These are phyloP conservation scores for Drosophila lacicola DNA, from an alignment of 2,888 invertebrate species.

Conservation along the genomic window DNA sequence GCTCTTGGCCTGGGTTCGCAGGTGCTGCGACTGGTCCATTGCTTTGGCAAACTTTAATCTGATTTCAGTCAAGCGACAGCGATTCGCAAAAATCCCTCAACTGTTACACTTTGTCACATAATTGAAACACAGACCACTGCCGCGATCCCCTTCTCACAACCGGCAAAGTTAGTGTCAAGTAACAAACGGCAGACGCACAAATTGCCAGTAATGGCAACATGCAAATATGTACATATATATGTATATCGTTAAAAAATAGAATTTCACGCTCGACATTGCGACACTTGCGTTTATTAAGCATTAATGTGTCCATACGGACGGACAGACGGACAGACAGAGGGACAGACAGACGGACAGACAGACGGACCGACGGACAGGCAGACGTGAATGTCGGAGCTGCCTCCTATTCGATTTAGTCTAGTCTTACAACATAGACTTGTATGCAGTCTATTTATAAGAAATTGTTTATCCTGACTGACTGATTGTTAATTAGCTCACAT, in stretches of 20 bases:
- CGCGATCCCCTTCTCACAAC: not conserved
- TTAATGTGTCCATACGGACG: no score
- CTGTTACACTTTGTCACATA: constrained; percentile 52
- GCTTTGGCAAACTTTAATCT: constrained; percentile 64
- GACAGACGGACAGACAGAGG: no score
- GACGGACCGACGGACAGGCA: no score
- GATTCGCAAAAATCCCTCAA: constrained; percentile 28
- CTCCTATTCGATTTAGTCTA: no score
- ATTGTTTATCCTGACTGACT: no score
- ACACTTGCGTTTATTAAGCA: no score
- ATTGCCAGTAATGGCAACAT: constrained; percentile 52
- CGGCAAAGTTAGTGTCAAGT: constrained; percentile 62
- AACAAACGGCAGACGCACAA: constrained; percentile 55
- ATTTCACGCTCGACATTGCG: no score
- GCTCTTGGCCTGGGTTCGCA: constrained; percentile 16
- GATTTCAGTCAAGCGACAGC: constrained; percentile 54
- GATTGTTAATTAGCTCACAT: no score
- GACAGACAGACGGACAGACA: no score
- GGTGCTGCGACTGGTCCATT: constrained; percentile 37
- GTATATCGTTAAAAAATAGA: not conserved
- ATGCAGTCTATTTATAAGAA: no score
- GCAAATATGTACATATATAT: not conserved
- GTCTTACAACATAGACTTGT: no score
- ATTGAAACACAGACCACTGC: constrained; percentile 36
- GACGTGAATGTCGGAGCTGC: no score